Base-by-base conservation (phyloP, 2,888 invertebrate species). In the Lasioglossum zephyrum region DNA sequence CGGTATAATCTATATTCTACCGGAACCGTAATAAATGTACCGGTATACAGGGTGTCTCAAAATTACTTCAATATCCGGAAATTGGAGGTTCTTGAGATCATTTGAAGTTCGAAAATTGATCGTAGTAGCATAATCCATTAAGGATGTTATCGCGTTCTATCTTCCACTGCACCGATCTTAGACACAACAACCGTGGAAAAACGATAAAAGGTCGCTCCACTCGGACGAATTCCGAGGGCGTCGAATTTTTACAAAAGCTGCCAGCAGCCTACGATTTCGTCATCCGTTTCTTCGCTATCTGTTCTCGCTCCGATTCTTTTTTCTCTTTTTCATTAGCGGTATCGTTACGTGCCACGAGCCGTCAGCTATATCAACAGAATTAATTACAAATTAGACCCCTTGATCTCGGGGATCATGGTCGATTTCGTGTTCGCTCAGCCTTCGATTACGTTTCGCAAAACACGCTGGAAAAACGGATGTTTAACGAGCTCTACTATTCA, bases 361-460 rank as follows among this genome's bases (percentile, higher is more conserved):
- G 49, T 5, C 44, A 31, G 22, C 13, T 11, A 0, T 26, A 53
- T 76, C 75, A 18, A 13, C 63, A 72, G 63, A 79, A 84, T 84
- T 84, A 84, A 85, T 85, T 84, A 79, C 75, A 9, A 78, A 53
- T 53, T 66, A 44, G 53, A 44, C n/a, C 78, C 22, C 70, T 36
- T 63, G 74, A 83, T 72, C 83, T 60, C 36, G 18, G 49, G 36
- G 60, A 78, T 78, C 77, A 31, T 22, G 53, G 26, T 53, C 31
- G 31, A 74, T 31, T 72, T 60, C 60, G 22, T 16, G 2, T 36
- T 36, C 36, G 66, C 8, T 36, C 16, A 31, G 66, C 8, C 18
- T 36, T 66, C 6, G 53, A n/a, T 47, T 53, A 44, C 26, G 18
- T 66, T 4, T 8, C n/a, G 41, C 22, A 41, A n/a, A 39, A 66